phyloP scores from a whole-genome alignment of 2,113 vertebrate species.

The Meleagris gallopavo region DNA sequence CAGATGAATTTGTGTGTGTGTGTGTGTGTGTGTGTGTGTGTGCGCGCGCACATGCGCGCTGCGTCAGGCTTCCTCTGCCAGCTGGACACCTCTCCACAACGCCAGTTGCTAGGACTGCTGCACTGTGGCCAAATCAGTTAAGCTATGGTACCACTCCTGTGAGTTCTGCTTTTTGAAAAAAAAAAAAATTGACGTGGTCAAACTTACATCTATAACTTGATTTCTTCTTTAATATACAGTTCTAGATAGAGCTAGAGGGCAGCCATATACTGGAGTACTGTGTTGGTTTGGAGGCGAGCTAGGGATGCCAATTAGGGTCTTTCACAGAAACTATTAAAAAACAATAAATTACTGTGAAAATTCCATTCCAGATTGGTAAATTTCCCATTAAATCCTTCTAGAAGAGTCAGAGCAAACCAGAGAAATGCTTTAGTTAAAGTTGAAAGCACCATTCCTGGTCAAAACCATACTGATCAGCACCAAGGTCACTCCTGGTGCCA shows the following conservation, averaged over 20 bases:
- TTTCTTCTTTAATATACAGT: not conserved
- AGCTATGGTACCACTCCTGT: not conserved
- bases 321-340: too few relatives aligned
- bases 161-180: not conserved
- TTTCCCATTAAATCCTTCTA: too few relatives aligned
- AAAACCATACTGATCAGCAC: too few relatives aligned
- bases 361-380: too few relatives aligned
- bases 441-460: too few relatives aligned
- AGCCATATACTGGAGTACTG: not conserved
- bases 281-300: not conserved
- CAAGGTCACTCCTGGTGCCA: too few relatives aligned
- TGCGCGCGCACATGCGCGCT: too few relatives aligned
- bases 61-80: not conserved
- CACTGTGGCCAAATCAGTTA: not conserved
- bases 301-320: too few relatives aligned
- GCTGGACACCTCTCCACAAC: not conserved
- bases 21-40: too few relatives aligned
- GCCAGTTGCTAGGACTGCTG: not conserved
- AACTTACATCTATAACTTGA: not conserved
- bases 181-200: not conserved
- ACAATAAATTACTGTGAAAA: too few relatives aligned
- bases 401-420: too few relatives aligned
- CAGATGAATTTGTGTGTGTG: fast-evolving
- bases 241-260: not conserved
- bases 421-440: too few relatives aligned